Percentiles rank a stretch among this genome's conserved stretches.
These are phyloP conservation scores for Anas flavirostris DNA, from an alignment of 2,797 vertebrate genomes.

Conservation along the genomic window DNA sequence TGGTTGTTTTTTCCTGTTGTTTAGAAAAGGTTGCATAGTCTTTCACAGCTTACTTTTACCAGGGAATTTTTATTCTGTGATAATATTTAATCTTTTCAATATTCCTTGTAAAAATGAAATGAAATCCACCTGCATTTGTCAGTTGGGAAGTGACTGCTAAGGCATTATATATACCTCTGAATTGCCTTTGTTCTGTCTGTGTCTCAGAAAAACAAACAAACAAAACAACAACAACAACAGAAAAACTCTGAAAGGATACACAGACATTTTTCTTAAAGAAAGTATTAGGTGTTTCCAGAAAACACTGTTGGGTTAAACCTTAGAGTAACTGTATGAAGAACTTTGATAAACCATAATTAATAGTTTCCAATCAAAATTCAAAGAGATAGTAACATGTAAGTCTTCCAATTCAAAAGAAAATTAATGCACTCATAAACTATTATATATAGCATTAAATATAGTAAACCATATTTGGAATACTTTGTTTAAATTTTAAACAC, in stretches of 20 bases:
- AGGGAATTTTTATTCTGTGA: background rate
- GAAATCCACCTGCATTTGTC: constrained; percentile 7
- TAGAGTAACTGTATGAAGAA: background rate
- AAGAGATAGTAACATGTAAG: constrained; percentile 14
- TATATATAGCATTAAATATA: constrained; percentile 48
- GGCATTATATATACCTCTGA: background rate
- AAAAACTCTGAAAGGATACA: background rate
- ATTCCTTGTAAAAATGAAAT: background rate
- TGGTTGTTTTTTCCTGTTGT: background rate
- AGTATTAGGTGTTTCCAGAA: background rate
- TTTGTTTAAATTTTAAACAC: constrained; percentile 54
- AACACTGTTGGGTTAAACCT: background rate
- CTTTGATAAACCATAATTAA: constrained; percentile 41
- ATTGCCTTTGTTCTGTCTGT: background rate
- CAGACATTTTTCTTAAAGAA: background rate
- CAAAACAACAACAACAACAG: too few species aligned
- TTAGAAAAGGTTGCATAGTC: background rate
- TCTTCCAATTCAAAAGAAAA: constrained; percentile 53
- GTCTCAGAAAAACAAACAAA: background rate
- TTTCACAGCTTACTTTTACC: constrained; percentile 7
- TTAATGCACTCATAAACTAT: constrained; percentile 42
- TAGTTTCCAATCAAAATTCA: constrained; percentile 50
- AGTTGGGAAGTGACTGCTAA: background rate
- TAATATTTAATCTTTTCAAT: constrained; percentile 16
- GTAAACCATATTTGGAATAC: constrained; percentile 23